phyloP scores from a whole-genome alignment of 2,113 vertebrate genomes.

The Pygoscelis antarcticus region DNA sequence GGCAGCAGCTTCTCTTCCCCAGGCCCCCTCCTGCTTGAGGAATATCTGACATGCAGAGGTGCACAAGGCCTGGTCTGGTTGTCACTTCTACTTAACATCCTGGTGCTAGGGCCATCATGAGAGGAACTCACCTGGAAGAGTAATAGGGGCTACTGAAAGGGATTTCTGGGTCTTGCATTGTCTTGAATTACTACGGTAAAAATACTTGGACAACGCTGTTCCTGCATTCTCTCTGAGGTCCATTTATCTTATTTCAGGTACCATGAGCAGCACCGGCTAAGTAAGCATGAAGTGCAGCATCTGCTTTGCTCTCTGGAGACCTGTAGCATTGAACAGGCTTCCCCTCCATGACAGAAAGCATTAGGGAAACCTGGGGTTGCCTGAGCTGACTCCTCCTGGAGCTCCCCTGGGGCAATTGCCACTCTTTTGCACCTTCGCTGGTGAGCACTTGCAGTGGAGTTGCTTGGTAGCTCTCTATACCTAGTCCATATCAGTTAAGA shows the following conservation, averaged over 20 bases:
- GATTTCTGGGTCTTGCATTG: not conserved
- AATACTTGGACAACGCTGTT: not conserved
- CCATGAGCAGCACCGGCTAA: not conserved
- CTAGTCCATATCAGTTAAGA: not conserved
- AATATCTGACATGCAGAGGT: not conserved
- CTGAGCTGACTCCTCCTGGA: not conserved
- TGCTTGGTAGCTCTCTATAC: not conserved
- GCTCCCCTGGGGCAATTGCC: not conserved
- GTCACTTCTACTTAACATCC: constrained; percentile 8
- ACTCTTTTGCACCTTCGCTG: not conserved
- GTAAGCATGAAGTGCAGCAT: not conserved
- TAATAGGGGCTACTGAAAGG: not conserved
- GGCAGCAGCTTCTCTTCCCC: not conserved
- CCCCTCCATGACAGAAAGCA: not conserved
- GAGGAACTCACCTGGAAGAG: not conserved
- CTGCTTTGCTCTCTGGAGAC: not conserved
- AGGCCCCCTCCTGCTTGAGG: not conserved
- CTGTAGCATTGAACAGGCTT: not conserved
- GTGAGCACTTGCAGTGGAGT: not conserved
- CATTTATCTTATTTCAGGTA: not conserved
- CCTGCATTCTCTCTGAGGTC: not conserved
- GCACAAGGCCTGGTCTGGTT: not conserved
- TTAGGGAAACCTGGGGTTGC: not conserved
- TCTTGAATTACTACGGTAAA: not conserved
- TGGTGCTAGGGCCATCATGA: not conserved